Conservation (phyloP, 2,113 vertebrate species). For the Ceratotherium simum region DNA sequence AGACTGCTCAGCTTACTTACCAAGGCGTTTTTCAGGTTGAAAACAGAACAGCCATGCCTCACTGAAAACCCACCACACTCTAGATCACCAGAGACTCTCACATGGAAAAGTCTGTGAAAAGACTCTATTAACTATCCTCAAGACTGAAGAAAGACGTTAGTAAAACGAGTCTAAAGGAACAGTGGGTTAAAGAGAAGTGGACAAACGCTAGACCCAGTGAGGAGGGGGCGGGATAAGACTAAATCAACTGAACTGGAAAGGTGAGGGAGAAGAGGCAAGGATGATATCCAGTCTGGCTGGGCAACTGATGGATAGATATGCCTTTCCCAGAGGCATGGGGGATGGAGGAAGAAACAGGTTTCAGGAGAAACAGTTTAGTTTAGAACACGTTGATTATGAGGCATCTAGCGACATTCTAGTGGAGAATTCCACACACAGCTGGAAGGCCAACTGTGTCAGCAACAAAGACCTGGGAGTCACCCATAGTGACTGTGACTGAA, state of each 20-base stretch:
- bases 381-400: background rate
- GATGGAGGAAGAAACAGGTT: background rate
- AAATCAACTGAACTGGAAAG: background rate
- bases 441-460: background rate
- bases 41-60: background rate
- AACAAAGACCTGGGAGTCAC: background rate
- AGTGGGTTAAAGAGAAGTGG: background rate
- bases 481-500: background rate
- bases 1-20: background rate
- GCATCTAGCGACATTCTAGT: background rate
- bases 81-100: background rate
- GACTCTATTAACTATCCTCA: background rate
- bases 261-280: background rate
- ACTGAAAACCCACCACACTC: background rate
- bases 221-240: background rate
- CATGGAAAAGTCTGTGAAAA: background rate
- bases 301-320: background rate
- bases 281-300: background rate
- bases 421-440: background rate
- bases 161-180: background rate
- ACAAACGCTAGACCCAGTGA: background rate
- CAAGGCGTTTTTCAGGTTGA: background rate
- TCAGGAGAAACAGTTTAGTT: background rate
- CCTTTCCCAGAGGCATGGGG: background rate
- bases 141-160: background rate